phyloP scores from a whole-genome alignment of 2,113 vertebrate species.

The Mirounga angustirostris region DNA sequence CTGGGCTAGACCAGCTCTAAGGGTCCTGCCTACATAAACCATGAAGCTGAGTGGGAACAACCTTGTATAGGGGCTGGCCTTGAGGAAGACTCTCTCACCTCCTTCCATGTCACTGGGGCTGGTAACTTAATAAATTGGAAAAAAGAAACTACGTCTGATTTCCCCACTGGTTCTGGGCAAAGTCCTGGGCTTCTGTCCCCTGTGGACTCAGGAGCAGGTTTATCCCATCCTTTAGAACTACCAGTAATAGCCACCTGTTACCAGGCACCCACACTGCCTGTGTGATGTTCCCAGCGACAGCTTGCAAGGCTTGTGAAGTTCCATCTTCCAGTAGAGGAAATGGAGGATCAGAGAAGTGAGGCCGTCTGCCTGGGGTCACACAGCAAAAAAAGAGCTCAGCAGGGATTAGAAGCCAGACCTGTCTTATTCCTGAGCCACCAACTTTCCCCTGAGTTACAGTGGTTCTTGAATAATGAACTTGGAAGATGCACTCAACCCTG shows the following conservation, averaged over 20 bases:
- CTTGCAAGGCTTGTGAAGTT: neutral
- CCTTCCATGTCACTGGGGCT: neutral
- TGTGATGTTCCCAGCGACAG: rapidly evolving
- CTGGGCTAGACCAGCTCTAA: neutral
- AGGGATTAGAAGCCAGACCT: neutral
- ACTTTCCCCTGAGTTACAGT: too few species aligned
- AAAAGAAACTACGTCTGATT: neutral
- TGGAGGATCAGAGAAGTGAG: neutral
- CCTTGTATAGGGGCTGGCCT: rapidly evolving
- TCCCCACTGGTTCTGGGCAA: neutral
- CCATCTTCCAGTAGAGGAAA: too few species aligned
- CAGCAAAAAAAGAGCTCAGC: neutral
- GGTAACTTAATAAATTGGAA: neutral
- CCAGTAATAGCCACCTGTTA: too few species aligned
- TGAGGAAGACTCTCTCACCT: neutral
- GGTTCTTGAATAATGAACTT: neutral
- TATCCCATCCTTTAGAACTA: neutral
- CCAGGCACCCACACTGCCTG: rapidly evolving
- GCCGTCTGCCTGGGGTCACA: neutral
- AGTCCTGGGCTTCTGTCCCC: neutral
- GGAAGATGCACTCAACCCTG: neutral
- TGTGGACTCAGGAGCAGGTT: neutral
- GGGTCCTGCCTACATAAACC: neutral
- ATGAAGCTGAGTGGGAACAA: neutral
- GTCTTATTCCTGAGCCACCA: neutral